These are phyloP conservation scores for Suricata suricatta DNA, from an alignment of 2,113 vertebrate species.

Conservation along the genomic window DNA sequence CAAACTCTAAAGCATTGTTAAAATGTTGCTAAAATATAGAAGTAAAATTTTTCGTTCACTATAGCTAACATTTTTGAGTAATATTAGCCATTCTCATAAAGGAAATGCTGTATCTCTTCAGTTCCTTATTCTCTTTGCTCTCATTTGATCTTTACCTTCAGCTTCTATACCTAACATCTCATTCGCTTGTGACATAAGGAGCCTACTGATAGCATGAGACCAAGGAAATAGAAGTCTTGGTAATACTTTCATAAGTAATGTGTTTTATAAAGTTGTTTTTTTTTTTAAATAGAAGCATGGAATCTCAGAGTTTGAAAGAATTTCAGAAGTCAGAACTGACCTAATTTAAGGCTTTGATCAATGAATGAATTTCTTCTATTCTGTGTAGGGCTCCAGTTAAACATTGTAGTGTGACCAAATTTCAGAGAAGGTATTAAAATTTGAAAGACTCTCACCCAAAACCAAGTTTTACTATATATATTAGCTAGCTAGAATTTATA, in stretches of 20 bases:
- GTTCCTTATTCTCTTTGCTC: background rate
- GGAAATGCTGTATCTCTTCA: background rate
- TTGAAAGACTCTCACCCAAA: background rate
- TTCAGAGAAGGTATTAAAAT: background rate
- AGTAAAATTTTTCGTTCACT: background rate
- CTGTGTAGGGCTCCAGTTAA: background rate
- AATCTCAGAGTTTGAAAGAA: background rate
- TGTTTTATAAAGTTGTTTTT: background rate
- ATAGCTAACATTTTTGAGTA: background rate
- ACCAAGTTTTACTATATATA: too few relatives aligned
- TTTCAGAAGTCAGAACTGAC: background rate
- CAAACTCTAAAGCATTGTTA: background rate
- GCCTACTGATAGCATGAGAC: background rate
- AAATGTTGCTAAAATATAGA: background rate
- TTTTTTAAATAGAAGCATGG: background rate
- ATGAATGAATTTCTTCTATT: background rate
- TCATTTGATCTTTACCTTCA: background rate
- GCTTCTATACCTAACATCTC: background rate
- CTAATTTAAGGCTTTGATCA: background rate
- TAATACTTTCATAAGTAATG: conserved; percentile 44
- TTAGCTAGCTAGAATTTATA: too few relatives aligned
- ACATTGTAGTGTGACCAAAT: background rate
- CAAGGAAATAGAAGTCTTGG: background rate
- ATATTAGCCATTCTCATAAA: background rate
- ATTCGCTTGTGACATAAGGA: background rate